These are phyloP conservation scores for Parus major DNA, from an alignment of 2,113 vertebrate species.

Conservation along the genomic window DNA sequence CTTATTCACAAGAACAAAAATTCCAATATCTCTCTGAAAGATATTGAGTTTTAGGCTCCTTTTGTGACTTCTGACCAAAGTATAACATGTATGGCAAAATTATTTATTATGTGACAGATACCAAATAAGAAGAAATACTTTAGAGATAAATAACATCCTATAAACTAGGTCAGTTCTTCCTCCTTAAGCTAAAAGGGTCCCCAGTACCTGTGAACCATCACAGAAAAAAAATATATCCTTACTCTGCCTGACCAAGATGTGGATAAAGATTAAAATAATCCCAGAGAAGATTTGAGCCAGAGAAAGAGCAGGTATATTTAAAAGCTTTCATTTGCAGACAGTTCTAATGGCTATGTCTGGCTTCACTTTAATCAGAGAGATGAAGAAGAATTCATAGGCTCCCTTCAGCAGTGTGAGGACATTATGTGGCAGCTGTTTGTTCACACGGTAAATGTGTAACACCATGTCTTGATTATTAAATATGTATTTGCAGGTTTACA, in stretches of 20 bases:
- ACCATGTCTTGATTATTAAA: slow-evolving; percentile 44
- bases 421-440: slow-evolving; percentile 41
- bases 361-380: slow-evolving; percentile 45
- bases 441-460: slow-evolving; percentile 37
- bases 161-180: slow-evolving; percentile 59
- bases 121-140: neutral
- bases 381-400: slow-evolving; percentile 26
- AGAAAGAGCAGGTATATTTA: slow-evolving; percentile 25
- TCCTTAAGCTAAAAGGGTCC: neutral
- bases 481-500: slow-evolving; percentile 48
- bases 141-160: slow-evolving; percentile 17
- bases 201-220: neutral
- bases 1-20: slow-evolving; percentile 20
- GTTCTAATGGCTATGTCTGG: slow-evolving; percentile 30
- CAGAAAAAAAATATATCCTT: neutral
- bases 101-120: slow-evolving; percentile 1
- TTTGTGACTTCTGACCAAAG: slow-evolving; percentile 37
- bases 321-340: slow-evolving; percentile 54
- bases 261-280: slow-evolving; percentile 42
- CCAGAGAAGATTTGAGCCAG: neutral
- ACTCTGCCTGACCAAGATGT: slow-evolving; percentile 23
- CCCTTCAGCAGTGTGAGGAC: slow-evolving; percentile 25
- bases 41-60: neutral
- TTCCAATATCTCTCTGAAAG: neutral
- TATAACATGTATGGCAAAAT: neutral